Base-by-base conservation (phyloP, 2,797 vertebrate genomes). In the Myripristis jacobus region DNA sequence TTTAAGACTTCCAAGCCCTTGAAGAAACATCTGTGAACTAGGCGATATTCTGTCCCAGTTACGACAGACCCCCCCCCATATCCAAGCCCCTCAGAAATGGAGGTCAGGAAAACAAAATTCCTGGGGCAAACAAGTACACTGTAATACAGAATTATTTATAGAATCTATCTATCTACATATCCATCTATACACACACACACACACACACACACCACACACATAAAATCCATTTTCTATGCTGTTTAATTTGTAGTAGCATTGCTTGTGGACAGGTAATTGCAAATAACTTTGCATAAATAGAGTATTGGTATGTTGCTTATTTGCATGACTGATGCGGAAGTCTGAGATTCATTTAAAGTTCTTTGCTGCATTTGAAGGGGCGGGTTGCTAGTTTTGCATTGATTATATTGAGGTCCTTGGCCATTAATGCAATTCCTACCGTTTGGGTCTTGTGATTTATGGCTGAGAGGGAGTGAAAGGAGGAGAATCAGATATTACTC, bases 401-500 rank as follows among this genome's bases (percentile, higher is more conserved):
- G 29, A 3, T 4, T 24, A 64, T 43, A 19, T 24, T 52, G 34
- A 65, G 25, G 22, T 70, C 27, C 77, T 65, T 13, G 56, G 62
- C 9, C 1, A 36, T 56, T 38, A 1, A 29, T 36, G 16, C 53
- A 41, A 6, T 10, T 57, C 52, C 41, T 31, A n/a, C 61, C 58
- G 60, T 71, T 83, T 71, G 60, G 65, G 48, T 2, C 1, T 55
- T 27, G n/a, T 57, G 51, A 85, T 58, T 66, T 73, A 54, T 46
- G 10, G 29, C 31, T 6, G 12, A 22, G 38, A 70, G 19, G 2
- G 63, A 73, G 50, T 56, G 63, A 87, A 75, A 71, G 55, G 81
- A 79, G 63, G 60, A 82, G 60, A 82, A 81, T 84, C 59, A 78
- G 64, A 67, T 63, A 86, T 82, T 77, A 79, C 47, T 64, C 7